A percentile compares a stretch with the other conserved stretches of the same genome.
These are phyloP conservation scores for Porites divaricata DNA, from an alignment of 92 coral and sea anemone species.

Conservation along the genomic window DNA sequence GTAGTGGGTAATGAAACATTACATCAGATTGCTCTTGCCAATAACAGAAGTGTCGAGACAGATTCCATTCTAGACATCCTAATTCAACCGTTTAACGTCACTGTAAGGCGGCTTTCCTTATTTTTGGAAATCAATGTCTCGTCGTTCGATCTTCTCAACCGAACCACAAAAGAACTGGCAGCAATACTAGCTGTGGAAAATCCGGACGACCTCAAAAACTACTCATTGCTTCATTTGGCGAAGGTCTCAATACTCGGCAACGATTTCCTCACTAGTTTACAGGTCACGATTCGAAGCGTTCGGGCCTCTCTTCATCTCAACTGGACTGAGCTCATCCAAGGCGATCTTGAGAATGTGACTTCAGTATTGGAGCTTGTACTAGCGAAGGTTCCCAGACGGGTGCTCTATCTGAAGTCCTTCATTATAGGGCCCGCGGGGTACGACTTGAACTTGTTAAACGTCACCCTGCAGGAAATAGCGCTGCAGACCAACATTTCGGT, in stretches of 20 bases:
- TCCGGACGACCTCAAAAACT: constrained; percentile 1
- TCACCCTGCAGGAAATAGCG: constrained; percentile 30
- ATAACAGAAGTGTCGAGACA: neutral
- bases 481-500: constrained; percentile 23
- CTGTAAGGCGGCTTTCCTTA: neutral
- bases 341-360: constrained; percentile 9
- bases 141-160: constrained; percentile 32
- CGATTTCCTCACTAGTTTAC: neutral
- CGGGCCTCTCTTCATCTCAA: constrained; percentile 22
- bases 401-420: neutral
- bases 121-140: neutral
- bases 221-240: constrained; percentile 4
- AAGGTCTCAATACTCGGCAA: constrained; percentile 6
- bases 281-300: neutral
- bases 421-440: neutral
- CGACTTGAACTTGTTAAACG: constrained; percentile 31
- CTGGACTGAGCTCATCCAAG: neutral
- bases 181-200: constrained; percentile 8
- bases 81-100: neutral
- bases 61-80: constrained; percentile 6
- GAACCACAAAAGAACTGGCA: constrained; percentile 17
- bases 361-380: constrained; percentile 22
- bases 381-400: neutral
- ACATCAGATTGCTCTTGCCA: neutral
- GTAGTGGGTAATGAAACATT: constrained; percentile 15